Evolutionary conservation across 2,797 vertebrate species (phyloP).

Genomic region (Sebastes vulpes): DNA sequence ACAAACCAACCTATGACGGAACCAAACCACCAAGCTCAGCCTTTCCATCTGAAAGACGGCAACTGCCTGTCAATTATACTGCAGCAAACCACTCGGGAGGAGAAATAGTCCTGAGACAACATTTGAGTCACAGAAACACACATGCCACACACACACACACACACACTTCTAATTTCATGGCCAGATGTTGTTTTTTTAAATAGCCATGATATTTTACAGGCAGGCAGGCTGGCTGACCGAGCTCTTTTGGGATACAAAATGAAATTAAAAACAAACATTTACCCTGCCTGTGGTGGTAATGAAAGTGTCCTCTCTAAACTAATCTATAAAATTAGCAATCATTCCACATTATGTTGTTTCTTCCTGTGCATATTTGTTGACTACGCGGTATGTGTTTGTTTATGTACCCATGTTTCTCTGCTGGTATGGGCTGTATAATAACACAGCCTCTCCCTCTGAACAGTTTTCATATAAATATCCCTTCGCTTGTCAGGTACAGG

Average conservation of each 20-base stretch:
- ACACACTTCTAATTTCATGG: constrained; percentile 38
- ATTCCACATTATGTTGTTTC: constrained; percentile 24
- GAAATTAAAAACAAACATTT: constrained; percentile 63
- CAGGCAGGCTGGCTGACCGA: not conserved
- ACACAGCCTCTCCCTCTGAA: not conserved
- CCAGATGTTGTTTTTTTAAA: constrained; percentile 38
- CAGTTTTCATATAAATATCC: not conserved
- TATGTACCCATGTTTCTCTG: not conserved
- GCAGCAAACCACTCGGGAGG: constrained; percentile 59
- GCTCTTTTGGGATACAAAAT: constrained; percentile 17
- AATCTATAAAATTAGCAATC: constrained; percentile 33
- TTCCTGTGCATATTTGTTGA: constrained; percentile 7
- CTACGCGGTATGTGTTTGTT: not conserved
- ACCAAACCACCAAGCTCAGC: constrained; percentile 66
- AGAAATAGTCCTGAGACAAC: constrained; percentile 32
- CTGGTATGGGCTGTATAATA: not conserved
- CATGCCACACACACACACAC: not conserved
- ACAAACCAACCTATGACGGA: constrained; percentile 38
- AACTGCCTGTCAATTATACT: constrained; percentile 73
- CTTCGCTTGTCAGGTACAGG: not conserved
- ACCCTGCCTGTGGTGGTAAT: constrained; percentile 26
- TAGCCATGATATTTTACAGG: constrained; percentile 42
- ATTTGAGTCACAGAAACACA: constrained; percentile 43
- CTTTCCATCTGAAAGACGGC: constrained; percentile 67
- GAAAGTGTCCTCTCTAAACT: constrained; percentile 14